Conservation (phyloP, 2,113 vertebrate genomes). For the Aphelocoma coerulescens region DNA sequence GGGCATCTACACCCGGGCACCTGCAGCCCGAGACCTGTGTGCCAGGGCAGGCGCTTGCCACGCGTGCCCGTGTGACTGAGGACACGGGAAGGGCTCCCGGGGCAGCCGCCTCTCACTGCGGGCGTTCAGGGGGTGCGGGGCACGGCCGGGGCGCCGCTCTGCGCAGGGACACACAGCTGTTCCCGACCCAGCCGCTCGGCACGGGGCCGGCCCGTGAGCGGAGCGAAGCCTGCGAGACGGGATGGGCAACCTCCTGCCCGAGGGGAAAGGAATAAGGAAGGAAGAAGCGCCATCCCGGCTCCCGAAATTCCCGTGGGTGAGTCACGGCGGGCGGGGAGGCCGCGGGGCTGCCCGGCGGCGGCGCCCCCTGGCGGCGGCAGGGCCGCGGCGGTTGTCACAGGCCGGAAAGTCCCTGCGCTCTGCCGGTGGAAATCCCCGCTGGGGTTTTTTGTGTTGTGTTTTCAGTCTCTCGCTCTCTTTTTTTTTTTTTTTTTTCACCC, state of each 20-base stretch:
- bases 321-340: not conserved
- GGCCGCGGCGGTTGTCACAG: slow-evolving; percentile 21
- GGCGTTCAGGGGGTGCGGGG: rapidly evolving
- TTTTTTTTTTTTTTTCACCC: not conserved
- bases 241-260: not conserved
- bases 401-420: slow-evolving; percentile 65
- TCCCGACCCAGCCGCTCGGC: not conserved
- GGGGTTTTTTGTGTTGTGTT: not conserved
- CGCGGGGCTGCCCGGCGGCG: not conserved
- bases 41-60: rapidly evolving
- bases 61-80: rapidly evolving
- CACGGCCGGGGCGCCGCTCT: not conserved
- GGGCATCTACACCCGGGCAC: not conserved
- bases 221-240: not conserved
- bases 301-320: not conserved
- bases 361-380: not conserved
- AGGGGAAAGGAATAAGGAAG: not conserved
- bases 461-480: not conserved
- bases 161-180: not conserved
- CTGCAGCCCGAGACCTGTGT: not conserved
- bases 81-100: rapidly evolving
- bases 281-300: not conserved
- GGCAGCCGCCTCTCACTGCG: not conserved
- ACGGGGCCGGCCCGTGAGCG: not conserved
- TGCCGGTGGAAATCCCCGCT: slow-evolving; percentile 71